phyloP scores from a whole-genome alignment of 2,888 invertebrate species.

The Petrolisthes cinctipes region DNA sequence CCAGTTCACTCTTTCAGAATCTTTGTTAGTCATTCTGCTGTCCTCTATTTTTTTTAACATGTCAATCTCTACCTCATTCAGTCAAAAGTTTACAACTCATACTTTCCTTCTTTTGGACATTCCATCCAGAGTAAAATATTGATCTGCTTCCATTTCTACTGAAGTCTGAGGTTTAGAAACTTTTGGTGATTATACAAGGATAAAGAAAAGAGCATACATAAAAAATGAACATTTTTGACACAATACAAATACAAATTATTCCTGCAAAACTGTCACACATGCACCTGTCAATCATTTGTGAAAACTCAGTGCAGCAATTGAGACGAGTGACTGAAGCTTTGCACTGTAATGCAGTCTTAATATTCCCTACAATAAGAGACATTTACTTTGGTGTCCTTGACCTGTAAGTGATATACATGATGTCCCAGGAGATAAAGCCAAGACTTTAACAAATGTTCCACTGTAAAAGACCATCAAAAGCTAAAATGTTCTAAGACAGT shows the following conservation, averaged over 20 bases:
- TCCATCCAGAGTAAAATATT: no score
- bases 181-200: not conserved
- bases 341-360: not conserved
- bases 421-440: not conserved
- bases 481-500: no score
- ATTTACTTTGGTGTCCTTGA: constrained; percentile 37
- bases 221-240: constrained; percentile 59
- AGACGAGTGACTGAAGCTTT: not conserved
- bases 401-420: constrained; percentile 13
- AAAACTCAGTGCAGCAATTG: constrained; percentile 10
- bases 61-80: no score
- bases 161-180: no score
- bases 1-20: no score
- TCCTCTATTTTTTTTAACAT: no score
- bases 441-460: not conserved
- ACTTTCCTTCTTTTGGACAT: no score
- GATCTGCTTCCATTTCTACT: no score
- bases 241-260: constrained; percentile 51
- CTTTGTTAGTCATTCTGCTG: no score
- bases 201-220: constrained; percentile 32
- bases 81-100: no score
- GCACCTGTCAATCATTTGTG: constrained; percentile 28
- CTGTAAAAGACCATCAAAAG: not conserved
- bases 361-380: constrained; percentile 15
- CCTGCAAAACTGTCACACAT: constrained; percentile 46